Percentiles rank a stretch among this genome's conserved stretches.
phyloP scores from a whole-genome alignment of 2,888 invertebrate genomes.

The Hyppa rectilinea region DNA sequence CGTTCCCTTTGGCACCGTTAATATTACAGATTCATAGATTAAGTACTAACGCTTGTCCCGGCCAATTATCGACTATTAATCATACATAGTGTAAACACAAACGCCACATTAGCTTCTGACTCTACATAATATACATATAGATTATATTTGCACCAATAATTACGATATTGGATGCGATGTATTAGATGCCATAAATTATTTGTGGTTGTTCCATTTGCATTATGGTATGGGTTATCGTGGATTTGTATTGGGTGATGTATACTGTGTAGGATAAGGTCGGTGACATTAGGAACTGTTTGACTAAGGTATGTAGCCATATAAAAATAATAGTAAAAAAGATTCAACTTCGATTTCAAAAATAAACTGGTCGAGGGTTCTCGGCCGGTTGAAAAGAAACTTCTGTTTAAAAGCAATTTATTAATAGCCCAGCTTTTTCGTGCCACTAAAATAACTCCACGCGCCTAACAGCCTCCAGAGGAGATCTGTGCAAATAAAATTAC shows the following conservation, averaged over 20 bases:
- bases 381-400: constrained; percentile 36
- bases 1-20: constrained; percentile 55
- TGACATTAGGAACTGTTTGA: neutral
- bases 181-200: constrained; percentile 60
- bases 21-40: constrained; percentile 71
- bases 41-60: constrained; percentile 69
- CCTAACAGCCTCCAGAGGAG: constrained; percentile 33
- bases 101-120: constrained; percentile 49
- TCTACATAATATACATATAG: constrained; percentile 29
- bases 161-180: constrained; percentile 49
- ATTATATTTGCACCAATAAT: constrained; percentile 56
- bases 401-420: constrained; percentile 67
- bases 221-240: constrained; percentile 26
- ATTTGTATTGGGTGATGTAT: constrained; percentile 2
- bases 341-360: neutral
- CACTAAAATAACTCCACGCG: constrained; percentile 64
- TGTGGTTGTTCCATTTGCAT: constrained; percentile 28
- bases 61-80: constrained; percentile 75
- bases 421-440: constrained; percentile 65
- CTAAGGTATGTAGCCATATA: neutral
- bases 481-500: constrained; percentile 74
- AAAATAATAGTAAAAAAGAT: neutral
- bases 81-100: constrained; percentile 66
- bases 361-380: neutral
- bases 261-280: neutral